Evolutionary conservation across 2,797 vertebrate genomes (phyloP).

Genomic region (Columba guinea): DNA sequence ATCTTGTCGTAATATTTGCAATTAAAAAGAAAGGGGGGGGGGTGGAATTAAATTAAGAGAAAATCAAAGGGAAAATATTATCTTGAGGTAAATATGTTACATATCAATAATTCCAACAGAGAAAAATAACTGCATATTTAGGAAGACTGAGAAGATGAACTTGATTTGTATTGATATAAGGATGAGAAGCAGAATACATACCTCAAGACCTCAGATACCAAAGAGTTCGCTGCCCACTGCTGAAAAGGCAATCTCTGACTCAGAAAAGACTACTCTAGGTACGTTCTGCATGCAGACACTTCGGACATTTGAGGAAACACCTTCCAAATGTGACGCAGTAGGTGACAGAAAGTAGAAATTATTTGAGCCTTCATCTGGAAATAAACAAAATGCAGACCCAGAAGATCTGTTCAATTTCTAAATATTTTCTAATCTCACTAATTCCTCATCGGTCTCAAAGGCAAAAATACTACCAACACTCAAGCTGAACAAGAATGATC

Average conservation of each 20-base stretch:
- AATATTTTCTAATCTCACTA: constrained; percentile 6
- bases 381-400: not conserved
- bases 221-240: not conserved
- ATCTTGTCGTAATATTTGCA: not conserved
- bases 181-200: constrained; percentile 11
- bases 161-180: not conserved
- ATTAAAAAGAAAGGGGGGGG: not conserved
- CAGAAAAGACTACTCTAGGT: not conserved
- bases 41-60: not conserved
- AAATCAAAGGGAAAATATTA: not conserved
- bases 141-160: not conserved
- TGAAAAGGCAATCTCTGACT: not conserved
- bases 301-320: not conserved
- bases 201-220: not conserved
- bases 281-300: not conserved
- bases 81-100: not conserved
- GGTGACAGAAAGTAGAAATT: not conserved
- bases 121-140: not conserved
- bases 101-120: not conserved
- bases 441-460: constrained; percentile 8
- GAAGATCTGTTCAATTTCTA: not conserved
- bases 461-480: not conserved
- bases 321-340: not conserved
- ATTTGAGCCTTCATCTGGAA: not conserved
- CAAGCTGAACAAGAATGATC: constrained; percentile 8